Percentiles rank a stretch among this genome's conserved stretches.
These are phyloP conservation scores for Malaclemys terrapin DNA, from an alignment of 2,113 vertebrate species.

Conservation along the genomic window DNA sequence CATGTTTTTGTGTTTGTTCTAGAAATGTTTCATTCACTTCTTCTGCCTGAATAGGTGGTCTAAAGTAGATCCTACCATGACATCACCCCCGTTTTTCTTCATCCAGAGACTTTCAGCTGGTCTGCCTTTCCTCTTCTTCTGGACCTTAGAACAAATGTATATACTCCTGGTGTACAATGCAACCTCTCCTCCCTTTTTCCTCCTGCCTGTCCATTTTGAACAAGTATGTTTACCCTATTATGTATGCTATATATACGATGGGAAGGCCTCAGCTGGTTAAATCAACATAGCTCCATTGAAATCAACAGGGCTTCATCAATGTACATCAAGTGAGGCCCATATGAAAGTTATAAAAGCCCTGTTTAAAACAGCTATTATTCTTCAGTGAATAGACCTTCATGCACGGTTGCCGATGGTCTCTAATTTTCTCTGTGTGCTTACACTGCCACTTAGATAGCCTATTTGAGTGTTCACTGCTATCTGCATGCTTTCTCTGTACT, in stretches of 20 bases:
- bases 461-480: neutral
- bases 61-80: neutral
- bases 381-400: neutral
- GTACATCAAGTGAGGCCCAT: neutral
- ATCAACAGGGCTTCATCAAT: neutral
- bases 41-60: neutral
- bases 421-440: neutral
- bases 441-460: neutral
- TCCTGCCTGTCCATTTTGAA: neutral
- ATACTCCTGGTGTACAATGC: neutral
- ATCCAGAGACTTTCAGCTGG: neutral
- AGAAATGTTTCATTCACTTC: neutral
- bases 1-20: neutral
- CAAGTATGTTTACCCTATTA: neutral
- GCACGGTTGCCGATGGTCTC: neutral
- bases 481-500: neutral
- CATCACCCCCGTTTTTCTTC: neutral
- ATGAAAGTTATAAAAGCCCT: neutral
- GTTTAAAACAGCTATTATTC: neutral
- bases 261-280: neutral
- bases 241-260: neutral
- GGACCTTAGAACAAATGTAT: neutral
- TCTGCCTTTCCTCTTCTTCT: neutral
- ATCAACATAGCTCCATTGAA: neutral
- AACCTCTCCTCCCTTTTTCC: neutral